Evolutionary conservation across 2,888 invertebrate species (phyloP).

Genomic region (Chalcis sispes): DNA sequence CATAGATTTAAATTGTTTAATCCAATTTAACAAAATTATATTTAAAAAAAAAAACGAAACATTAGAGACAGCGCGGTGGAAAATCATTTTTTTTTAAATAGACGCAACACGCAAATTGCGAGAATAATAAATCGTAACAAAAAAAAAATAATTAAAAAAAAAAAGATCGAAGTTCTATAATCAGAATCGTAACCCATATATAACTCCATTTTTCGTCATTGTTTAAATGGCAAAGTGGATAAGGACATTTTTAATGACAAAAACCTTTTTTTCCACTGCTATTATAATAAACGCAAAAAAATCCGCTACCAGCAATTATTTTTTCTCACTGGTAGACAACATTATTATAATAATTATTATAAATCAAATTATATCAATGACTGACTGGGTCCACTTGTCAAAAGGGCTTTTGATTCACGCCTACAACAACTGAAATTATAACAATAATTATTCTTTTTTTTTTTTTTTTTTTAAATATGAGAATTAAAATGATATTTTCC

Average conservation of each 20-base stretch:
- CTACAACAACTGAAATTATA: conserved; percentile 52
- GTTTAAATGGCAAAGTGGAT: conserved; percentile 54
- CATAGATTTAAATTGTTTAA: conserved; percentile 57
- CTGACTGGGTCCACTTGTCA: conserved; percentile 53
- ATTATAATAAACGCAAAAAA: conserved; percentile 52
- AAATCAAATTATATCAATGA: conserved; percentile 52
- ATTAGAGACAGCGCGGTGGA: conserved; percentile 57
- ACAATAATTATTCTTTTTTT: conserved; percentile 55
- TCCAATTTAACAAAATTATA: conserved; percentile 57
- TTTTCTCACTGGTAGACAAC: conserved; percentile 46
- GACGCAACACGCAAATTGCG: conserved; percentile 57
- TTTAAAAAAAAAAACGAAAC: conserved; percentile 55
- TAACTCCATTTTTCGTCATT: conserved; percentile 57
- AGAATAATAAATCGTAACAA: conserved; percentile 55
- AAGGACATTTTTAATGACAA: conserved; percentile 40
- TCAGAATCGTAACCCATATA: conserved; percentile 55
- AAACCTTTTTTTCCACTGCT: conserved; percentile 47
- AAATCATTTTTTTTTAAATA: conserved; percentile 55
- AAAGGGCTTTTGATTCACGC: conserved; percentile 49
- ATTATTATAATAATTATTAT: conserved; percentile 52
- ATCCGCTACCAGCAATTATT: conserved; percentile 41
- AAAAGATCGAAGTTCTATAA: conserved; percentile 58
- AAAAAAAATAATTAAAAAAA: conserved; percentile 59
- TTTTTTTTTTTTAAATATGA: conserved; percentile 48
- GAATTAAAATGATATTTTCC: conserved; percentile 57